Base-by-base conservation (phyloP, 2,113 vertebrate genomes). In the Crotalus viridis region DNA sequence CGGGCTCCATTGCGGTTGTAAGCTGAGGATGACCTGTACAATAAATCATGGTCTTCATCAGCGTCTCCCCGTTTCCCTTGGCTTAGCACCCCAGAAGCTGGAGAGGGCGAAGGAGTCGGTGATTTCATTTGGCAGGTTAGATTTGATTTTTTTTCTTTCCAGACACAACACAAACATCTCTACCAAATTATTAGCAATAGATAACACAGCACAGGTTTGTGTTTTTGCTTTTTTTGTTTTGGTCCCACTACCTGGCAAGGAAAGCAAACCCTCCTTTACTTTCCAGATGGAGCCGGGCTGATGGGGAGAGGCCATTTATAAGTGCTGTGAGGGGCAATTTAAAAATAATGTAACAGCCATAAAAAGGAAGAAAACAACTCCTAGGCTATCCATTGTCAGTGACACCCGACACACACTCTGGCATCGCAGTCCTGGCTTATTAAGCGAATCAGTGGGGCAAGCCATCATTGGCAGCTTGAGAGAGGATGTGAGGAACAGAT, bases 261-360 rank as follows among this genome's bases (percentile, higher is more conserved):
- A 15, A 92, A 33, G 0, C 64, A 15, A 51, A 28, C 4, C 39
- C 33, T 81, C 46, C 87, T 17, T 69, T 10, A 33, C 21, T 92
- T 61, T 64, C 91, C 91, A 89, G 87, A 74, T 24, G 52, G 33
- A 74, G 59, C 74, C 56, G 19, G 56, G 87, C 61, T 56, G 59
- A 64, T 81, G 69, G 87, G 91, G 87, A 92, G 87, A 92, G 61
- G 87, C 91, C 61, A 92, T 89, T 92, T 81, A 22, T 92, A 92
- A 92, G 87, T 48, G 91, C 91, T 81, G 87, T 89, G 87, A 43
- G 87, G 91, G 61, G 87, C 91, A 92, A 92, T 92, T 92, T 92
- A 92, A 92, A 92, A 92, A 89, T 92, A 92, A 92, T 92, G 91
- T 92, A 74, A 92, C 55, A 26, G 87, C 91, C 55, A 92, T 92